Evolutionary conservation across 2,797 vertebrate genomes (phyloP).

Genomic region (Clarias laeviceps): DNA sequence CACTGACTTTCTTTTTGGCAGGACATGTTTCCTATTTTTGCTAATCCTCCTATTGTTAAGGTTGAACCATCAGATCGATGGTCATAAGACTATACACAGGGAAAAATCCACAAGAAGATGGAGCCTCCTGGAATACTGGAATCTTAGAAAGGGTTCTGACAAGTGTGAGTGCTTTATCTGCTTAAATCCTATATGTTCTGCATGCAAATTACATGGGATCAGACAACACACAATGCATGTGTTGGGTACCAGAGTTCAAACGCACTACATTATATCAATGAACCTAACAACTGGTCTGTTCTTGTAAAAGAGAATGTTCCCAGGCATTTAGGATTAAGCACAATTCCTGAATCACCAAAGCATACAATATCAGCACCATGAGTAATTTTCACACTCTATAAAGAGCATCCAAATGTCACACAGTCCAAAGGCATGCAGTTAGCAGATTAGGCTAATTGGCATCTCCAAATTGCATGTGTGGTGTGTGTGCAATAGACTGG

Average conservation of each 20-base stretch:
- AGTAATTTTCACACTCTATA: background rate
- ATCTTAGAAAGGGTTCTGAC: too few species aligned
- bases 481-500: too few species aligned
- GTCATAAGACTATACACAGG: too few species aligned
- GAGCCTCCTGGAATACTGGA: too few species aligned
- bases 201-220: background rate
- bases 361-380: background rate
- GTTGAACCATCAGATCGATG: background rate
- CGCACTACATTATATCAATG: background rate
- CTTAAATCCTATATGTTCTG: background rate
- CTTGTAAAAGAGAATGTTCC: background rate
- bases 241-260: background rate
- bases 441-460: too few species aligned
- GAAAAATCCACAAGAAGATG: too few species aligned
- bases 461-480: too few species aligned
- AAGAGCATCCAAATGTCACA: background rate
- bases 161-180: too few species aligned
- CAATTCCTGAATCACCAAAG: background rate
- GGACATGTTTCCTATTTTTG: background rate
- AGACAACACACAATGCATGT: background rate
- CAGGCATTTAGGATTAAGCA: background rate
- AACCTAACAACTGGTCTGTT: background rate
- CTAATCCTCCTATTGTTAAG: background rate
- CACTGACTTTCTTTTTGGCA: too few species aligned
- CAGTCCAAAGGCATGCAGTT: too few species aligned